Evolutionary conservation across 2,888 invertebrate genomes (phyloP).

Genomic region (Dasysyrphus tricinctus): DNA sequence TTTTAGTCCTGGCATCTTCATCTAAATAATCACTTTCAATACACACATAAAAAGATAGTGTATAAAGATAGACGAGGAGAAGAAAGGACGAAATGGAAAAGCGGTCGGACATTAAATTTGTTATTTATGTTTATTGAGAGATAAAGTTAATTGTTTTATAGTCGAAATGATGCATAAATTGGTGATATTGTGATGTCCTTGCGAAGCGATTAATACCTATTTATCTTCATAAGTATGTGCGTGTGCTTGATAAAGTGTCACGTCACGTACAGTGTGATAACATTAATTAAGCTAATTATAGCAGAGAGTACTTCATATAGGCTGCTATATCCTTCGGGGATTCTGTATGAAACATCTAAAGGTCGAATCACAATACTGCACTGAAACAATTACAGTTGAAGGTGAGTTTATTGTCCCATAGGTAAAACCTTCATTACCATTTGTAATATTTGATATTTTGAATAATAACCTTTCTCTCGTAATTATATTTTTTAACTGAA

Average conservation of each 20-base stretch:
- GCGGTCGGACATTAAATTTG: constrained; percentile 57
- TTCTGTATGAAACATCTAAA: neutral
- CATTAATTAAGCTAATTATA: constrained; percentile 66
- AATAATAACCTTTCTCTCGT: constrained; percentile 3
- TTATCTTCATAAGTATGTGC: neutral
- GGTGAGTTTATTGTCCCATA: constrained; percentile 6
- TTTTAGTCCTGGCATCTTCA: neutral
- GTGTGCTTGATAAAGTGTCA: constrained; percentile 53
- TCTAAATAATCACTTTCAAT: constrained; percentile 3
- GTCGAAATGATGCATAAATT: constrained; percentile 48
- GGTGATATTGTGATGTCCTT: neutral
- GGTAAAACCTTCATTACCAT: constrained; percentile 3
- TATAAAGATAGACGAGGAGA: neutral
- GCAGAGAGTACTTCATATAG: constrained; percentile 47
- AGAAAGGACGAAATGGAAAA: neutral
- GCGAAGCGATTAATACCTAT: neutral
- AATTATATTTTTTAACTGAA: neutral
- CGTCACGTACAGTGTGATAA: constrained; percentile 60
- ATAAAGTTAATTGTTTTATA: constrained; percentile 74
- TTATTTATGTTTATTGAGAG: constrained; percentile 65
- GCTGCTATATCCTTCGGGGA: neutral
- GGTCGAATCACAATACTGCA: constrained; percentile 15
- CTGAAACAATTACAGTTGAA: constrained; percentile 27
- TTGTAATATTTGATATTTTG: neutral
- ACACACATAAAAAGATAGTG: neutral